Evolutionary conservation across 1,140 invertebrate genomes (phyloP).

Genomic region (Pseudobourletiella spinata): DNA sequence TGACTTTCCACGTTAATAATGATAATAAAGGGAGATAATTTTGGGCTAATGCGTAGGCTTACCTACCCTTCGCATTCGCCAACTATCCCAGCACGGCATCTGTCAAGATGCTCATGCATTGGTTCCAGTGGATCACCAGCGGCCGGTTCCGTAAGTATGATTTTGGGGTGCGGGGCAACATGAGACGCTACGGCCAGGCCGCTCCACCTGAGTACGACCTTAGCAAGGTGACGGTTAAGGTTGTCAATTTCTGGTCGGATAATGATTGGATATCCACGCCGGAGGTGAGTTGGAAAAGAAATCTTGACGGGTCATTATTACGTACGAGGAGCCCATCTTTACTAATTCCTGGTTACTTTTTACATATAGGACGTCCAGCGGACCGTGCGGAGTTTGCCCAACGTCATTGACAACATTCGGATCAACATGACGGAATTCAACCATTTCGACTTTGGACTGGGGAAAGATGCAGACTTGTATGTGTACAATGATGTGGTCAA

Average conservation of each 20-base stretch:
- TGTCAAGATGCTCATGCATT: background rate
- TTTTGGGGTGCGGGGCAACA: conserved; percentile 39
- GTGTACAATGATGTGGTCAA: conserved; percentile 46
- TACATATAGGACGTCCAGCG: conserved; percentile 45
- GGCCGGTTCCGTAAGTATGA: conserved; percentile 36
- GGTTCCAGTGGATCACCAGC: background rate
- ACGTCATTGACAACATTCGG: conserved; percentile 43
- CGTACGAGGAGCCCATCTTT: conserved; percentile 38
- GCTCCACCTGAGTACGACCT: conserved; percentile 41
- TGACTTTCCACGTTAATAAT: background rate
- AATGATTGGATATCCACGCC: conserved; percentile 60
- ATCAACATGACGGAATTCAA: conserved; percentile 54
- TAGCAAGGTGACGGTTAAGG: conserved; percentile 51
- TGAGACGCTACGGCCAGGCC: conserved; percentile 39
- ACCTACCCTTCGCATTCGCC: conserved; percentile 37
- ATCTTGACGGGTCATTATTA: conserved; percentile 48
- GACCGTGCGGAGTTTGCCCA: conserved; percentile 45
- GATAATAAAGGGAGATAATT: background rate
- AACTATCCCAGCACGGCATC: conserved; percentile 42
- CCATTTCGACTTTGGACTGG: conserved; percentile 62
- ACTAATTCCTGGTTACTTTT: conserved; percentile 15
- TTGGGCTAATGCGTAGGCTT: conserved; percentile 34
- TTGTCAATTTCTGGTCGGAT: conserved; percentile 55
- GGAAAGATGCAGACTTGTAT: conserved; percentile 50
- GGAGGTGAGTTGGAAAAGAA: conserved; percentile 44